A percentile compares a stretch with the other conserved stretches of the same genome.
These are phyloP conservation scores for Anas georgica DNA, from an alignment of 2,797 vertebrate genomes.

Conservation along the genomic window DNA sequence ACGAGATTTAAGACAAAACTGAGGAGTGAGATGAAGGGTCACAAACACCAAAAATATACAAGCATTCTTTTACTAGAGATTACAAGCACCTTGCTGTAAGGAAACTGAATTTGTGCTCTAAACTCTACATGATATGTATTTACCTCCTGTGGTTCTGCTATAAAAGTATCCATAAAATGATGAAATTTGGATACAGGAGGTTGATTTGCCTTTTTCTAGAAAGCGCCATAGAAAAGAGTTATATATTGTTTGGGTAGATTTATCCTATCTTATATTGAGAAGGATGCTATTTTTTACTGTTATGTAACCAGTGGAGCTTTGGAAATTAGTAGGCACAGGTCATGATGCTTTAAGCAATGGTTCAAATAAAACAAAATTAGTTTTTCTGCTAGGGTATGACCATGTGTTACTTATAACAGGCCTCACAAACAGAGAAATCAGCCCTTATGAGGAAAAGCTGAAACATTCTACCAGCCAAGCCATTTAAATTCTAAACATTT, in stretches of 20 bases:
- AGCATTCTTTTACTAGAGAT: background rate
- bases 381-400: background rate
- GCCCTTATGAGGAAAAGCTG: background rate
- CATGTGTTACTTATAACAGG: background rate
- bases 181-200: background rate
- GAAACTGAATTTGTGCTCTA: background rate
- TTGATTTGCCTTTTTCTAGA: background rate
- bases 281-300: background rate
- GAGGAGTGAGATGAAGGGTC: background rate
- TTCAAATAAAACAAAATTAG: background rate
- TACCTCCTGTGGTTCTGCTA: background rate
- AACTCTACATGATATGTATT: background rate
- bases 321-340: background rate
- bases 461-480: background rate
- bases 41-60: background rate
- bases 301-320: background rate
- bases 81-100: background rate
- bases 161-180: background rate
- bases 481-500: constrained; percentile 46
- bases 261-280: background rate
- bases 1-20: background rate
- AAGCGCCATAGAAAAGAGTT: background rate
- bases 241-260: background rate
- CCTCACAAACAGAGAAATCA: background rate
- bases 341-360: background rate